Evolutionary conservation across 2,797 vertebrate species (phyloP).

Genomic region (Chrosomus eos): DNA sequence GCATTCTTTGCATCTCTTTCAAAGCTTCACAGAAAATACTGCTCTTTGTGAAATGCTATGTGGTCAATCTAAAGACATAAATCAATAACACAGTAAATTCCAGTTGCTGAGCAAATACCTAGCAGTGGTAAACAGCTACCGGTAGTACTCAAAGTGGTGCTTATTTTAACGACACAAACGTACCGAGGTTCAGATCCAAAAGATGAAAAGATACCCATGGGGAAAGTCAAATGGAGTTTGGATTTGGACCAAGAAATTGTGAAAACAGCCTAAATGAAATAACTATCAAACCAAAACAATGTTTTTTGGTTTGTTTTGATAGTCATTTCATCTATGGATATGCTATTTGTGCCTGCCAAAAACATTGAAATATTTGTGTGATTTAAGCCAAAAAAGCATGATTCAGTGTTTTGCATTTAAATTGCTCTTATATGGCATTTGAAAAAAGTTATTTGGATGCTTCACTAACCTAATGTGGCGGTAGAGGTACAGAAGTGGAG

Average conservation of each 20-base stretch:
- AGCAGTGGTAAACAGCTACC: background rate
- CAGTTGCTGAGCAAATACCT: background rate
- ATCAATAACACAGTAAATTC: background rate
- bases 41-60: background rate
- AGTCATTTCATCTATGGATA: background rate
- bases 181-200: background rate
- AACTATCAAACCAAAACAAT: background rate
- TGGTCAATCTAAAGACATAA: background rate
- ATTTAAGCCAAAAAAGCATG: background rate
- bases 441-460: slow-evolving; percentile 24
- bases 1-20: background rate
- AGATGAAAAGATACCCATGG: background rate
- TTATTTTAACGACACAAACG: background rate
- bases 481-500: slow-evolving; percentile 3
- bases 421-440: background rate
- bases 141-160: background rate
- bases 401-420: slow-evolving; percentile 25
- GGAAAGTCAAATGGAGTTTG: background rate
- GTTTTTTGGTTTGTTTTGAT: too few species aligned
- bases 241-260: background rate
- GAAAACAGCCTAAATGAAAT: background rate
- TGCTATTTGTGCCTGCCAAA: background rate
- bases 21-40: background rate
- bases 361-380: background rate
- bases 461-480: background rate